Percentiles rank a stretch among this genome's conserved stretches.
phyloP scores from a whole-genome alignment of 2,113 vertebrate genomes.

The Microtus richardsoni region DNA sequence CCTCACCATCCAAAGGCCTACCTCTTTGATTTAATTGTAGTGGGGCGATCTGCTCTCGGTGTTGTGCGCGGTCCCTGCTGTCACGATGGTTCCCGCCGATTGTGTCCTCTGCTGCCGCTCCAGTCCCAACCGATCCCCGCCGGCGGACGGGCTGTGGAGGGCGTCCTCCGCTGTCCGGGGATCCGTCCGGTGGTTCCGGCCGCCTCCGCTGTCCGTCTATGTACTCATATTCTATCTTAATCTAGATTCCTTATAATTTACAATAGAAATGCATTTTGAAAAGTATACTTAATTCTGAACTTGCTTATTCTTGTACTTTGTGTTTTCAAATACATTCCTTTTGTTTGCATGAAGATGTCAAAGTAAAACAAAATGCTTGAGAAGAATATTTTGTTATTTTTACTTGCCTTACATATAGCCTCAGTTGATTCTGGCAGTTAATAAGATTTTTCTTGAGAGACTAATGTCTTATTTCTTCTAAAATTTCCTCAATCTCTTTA shows the following conservation, averaged over 20 bases:
- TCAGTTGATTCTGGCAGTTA: background rate
- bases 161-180: no score
- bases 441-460: background rate
- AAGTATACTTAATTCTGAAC: background rate
- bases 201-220: no score
- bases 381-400: background rate
- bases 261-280: background rate
- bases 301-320: background rate
- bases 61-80: no score
- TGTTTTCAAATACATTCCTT: background rate
- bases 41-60: no score
- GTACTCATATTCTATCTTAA: background rate
- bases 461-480: conserved; percentile 29
- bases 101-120: no score
- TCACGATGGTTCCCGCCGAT: no score
- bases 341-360: background rate
- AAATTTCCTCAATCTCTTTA: background rate
- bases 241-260: background rate
- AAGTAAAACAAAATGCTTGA: background rate
- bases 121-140: no score
- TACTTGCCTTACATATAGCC: background rate
- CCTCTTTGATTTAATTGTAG: no score
- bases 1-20: no score
- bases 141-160: no score
- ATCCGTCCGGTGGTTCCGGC: no score